Percentiles rank a stretch among this genome's conserved stretches.
phyloP scores from a whole-genome alignment of 1,140 invertebrate species.

The Acyrthosiphon pisum region DNA sequence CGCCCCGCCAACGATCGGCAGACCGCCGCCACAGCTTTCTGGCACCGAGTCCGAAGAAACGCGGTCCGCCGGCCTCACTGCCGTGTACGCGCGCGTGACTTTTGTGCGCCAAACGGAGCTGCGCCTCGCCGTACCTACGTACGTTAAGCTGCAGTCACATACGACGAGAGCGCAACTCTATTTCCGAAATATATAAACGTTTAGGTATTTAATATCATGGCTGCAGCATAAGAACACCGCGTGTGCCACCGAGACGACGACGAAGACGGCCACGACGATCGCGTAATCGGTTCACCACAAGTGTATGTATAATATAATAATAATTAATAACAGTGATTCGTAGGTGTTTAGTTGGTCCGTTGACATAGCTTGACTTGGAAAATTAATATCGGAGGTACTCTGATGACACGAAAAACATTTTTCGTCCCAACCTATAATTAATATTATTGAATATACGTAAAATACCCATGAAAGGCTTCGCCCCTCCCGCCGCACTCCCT shows the following conservation, averaged over 20 bases:
- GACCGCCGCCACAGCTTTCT: slow-evolving; percentile 37
- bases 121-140: not conserved
- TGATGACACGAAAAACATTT: too few species aligned
- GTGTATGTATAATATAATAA: not conserved
- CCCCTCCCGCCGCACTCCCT: too few species aligned
- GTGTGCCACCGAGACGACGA: not conserved
- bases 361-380: not conserved
- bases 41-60: slow-evolving; percentile 49
- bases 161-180: not conserved
- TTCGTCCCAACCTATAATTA: too few species aligned
- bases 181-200: not conserved
- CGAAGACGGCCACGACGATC: not conserved
- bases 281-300: not conserved
- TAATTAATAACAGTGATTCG: not conserved
- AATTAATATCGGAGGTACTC: too few species aligned
- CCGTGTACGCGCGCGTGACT: not conserved
- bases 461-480: too few species aligned
- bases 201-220: not conserved
- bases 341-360: not conserved
- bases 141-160: not conserved
- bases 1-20: not conserved
- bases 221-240: not conserved
- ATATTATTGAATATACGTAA: too few species aligned
- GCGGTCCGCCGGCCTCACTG: not conserved
- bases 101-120: slow-evolving; percentile 34